Evolutionary conservation across 1,140 invertebrate genomes (phyloP).

Genomic region (Araneus ventricosus): DNA sequence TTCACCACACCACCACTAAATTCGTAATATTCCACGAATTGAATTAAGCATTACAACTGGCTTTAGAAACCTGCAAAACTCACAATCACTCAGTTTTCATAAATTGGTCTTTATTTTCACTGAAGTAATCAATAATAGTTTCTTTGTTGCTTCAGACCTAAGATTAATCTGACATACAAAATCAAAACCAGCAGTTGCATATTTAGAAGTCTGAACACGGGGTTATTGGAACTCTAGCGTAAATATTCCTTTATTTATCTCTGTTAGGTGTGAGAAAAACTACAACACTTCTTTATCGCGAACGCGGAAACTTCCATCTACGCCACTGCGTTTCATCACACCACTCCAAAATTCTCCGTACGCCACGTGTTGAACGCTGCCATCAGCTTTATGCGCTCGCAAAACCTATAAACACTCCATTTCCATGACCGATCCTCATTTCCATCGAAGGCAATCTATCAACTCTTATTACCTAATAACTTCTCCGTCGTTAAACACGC

Average conservation of each 20-base stretch:
- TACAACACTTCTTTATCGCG: no score
- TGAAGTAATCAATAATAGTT: not conserved
- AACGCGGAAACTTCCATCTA: no score
- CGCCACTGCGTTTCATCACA: not conserved
- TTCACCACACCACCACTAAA: no score
- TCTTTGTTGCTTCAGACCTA: no score
- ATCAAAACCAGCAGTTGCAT: no score
- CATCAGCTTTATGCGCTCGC: not conserved
- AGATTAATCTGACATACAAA: no score
- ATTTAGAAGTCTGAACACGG: no score
- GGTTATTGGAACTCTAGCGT: no score
- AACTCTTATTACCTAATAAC: slow-evolving; percentile 57
- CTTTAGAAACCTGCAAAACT: not conserved
- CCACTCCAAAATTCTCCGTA: not conserved
- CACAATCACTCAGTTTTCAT: not conserved
- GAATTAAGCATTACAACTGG: not conserved
- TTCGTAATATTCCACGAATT: no score
- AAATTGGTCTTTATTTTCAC: no score
- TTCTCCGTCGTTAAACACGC: not conserved
- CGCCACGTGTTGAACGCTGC: not conserved
- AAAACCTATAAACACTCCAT: slow-evolving; percentile 48
- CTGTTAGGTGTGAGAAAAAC: no score
- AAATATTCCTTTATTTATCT: no score
- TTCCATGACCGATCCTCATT: slow-evolving; percentile 21
- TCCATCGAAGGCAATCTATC: slow-evolving; percentile 37